These are phyloP conservation scores for Amyelois transitella DNA, from an alignment of 1,140 invertebrate genomes.

Conservation along the genomic window DNA sequence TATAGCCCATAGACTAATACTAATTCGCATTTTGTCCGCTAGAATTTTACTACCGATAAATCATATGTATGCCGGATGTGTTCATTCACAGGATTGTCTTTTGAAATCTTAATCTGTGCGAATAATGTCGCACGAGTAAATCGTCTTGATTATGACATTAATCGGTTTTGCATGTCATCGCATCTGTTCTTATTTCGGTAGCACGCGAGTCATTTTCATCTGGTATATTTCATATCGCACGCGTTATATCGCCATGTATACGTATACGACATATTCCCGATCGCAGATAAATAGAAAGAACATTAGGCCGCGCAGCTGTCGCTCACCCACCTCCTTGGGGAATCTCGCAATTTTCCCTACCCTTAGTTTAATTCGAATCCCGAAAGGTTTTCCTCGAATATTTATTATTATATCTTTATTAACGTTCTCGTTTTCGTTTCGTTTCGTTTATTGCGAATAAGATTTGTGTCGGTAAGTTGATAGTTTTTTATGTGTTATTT, in stretches of 20 bases:
- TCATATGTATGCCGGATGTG: slow-evolving; percentile 26
- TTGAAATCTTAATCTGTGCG: slow-evolving; percentile 11
- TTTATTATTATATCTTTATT: slow-evolving; percentile 74
- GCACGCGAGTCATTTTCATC: neutral
- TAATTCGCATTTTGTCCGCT: slow-evolving; percentile 55
- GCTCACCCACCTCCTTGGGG: slow-evolving; percentile 53
- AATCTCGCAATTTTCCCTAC: slow-evolving; percentile 65
- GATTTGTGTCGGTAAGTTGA: slow-evolving; percentile 37
- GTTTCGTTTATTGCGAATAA: slow-evolving; percentile 50
- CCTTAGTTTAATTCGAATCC: slow-evolving; percentile 66
- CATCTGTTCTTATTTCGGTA: slow-evolving; percentile 14
- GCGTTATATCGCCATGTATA: slow-evolving; percentile 46
- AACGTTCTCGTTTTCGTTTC: slow-evolving; percentile 49
- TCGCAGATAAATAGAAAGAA: slow-evolving; percentile 65
- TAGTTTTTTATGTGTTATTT: slow-evolving; percentile 44
- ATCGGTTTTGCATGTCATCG: slow-evolving; percentile 13
- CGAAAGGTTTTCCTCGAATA: slow-evolving; percentile 60
- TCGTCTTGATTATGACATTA: slow-evolving; percentile 19
- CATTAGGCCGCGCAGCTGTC: slow-evolving; percentile 67
- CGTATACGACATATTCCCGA: slow-evolving; percentile 42
- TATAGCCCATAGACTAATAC: slow-evolving; percentile 45
- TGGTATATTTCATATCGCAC: slow-evolving; percentile 26
- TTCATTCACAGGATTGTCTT: slow-evolving; percentile 10
- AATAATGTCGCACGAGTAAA: neutral
- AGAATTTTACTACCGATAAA: slow-evolving; percentile 48